phyloP scores from a whole-genome alignment of 2,888 invertebrate species.

The Odontothrips loti region DNA sequence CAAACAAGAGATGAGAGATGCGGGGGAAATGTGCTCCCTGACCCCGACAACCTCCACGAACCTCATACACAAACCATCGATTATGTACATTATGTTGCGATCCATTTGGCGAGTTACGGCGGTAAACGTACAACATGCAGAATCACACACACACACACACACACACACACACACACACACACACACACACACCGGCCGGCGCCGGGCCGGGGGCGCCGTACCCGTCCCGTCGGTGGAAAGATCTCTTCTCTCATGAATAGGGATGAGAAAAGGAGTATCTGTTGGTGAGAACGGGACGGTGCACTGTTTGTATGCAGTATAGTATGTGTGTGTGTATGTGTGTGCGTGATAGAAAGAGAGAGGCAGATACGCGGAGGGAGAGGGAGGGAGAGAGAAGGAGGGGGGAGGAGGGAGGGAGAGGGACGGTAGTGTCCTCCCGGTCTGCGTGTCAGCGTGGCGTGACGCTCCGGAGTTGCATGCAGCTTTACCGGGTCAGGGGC shows the following conservation, averaged over 20 bases:
- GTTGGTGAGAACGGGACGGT: neutral
- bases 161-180: no score
- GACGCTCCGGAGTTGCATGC: neutral
- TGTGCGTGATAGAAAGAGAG: neutral
- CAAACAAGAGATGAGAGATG: neutral
- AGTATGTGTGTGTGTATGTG: neutral
- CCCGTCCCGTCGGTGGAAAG: neutral
- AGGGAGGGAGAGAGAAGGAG: neutral
- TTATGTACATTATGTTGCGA: no score
- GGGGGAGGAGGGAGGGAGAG: neutral
- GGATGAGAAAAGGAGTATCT: neutral
- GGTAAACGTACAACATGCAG: neutral
- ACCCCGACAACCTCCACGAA: no score
- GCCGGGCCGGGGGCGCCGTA: neutral
- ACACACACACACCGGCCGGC: neutral
- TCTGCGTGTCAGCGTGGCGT: neutral
- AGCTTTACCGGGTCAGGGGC: neutral
- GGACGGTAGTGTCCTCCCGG: neutral
- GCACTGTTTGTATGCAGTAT: neutral
- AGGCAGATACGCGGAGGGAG: neutral
- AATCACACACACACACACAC: neutral
- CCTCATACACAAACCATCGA: no score
- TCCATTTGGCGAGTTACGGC: neutral
- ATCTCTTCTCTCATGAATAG: neutral
- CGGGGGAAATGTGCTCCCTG: neutral